Evolutionary conservation across 2,113 vertebrate species (phyloP).

Genomic region (Carassius auratus): DNA sequence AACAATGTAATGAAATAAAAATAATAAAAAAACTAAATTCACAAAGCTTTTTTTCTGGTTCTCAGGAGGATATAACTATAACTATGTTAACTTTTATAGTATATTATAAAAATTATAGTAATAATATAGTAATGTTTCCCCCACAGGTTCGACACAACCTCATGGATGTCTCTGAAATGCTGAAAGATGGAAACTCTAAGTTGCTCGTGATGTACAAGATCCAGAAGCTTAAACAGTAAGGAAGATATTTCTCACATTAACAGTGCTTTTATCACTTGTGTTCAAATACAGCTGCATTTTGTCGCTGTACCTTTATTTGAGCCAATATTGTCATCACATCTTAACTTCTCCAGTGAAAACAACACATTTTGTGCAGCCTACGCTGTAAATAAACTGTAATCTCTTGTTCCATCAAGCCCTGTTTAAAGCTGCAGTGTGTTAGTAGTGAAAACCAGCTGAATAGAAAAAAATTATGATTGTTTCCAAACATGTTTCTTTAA

Average conservation of each 20-base stretch:
- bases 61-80: too few species aligned
- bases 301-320: background rate
- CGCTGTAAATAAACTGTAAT: too few species aligned
- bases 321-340: background rate
- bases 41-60: too few species aligned
- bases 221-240: constrained; percentile 83
- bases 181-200: constrained; percentile 63
- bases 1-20: too few species aligned
- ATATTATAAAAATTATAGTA: too few species aligned
- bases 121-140: constrained; percentile 5
- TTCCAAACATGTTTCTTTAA: too few species aligned
- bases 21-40: too few species aligned
- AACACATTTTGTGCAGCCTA: background rate
- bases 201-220: constrained; percentile 81
- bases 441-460: too few species aligned
- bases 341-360: background rate
- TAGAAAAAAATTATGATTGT: too few species aligned
- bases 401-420: too few species aligned
- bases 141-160: constrained; percentile 81
- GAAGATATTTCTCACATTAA: constrained; percentile 7
- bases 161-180: constrained; percentile 65
- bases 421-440: too few species aligned
- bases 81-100: too few species aligned
- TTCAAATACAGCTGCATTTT: background rate
- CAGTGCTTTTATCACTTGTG: background rate